phyloP scores from a whole-genome alignment of 2,113 vertebrate species.

The Cisticola juncidis region DNA sequence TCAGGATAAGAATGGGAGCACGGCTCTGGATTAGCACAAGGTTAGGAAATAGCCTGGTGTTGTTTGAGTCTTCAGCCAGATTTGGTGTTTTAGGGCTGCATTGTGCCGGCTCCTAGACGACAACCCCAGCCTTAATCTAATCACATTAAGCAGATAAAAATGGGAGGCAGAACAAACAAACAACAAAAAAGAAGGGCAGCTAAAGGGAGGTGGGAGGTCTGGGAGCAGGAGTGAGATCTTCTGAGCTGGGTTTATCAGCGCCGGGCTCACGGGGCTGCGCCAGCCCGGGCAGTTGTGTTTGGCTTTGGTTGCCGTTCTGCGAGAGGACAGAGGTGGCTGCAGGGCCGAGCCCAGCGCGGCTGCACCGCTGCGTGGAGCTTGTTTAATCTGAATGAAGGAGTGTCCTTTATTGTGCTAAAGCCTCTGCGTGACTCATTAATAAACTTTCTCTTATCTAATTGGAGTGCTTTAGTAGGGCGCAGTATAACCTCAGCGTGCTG shows the following conservation, averaged over 20 bases:
- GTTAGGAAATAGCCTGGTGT: not conserved
- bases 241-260: not conserved
- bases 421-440: conserved; percentile 60
- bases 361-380: accelerated
- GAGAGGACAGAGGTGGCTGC: not conserved
- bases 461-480: not conserved
- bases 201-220: not conserved
- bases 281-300: not conserved
- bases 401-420: not conserved
- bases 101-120: not conserved
- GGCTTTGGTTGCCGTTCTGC: accelerated
- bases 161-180: not conserved
- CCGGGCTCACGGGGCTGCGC: accelerated
- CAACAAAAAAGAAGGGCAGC: not conserved
- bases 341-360: not conserved
- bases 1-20: not conserved
- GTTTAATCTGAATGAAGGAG: conserved; percentile 19
- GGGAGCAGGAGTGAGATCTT: not conserved
- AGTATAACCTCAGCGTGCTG: not conserved
- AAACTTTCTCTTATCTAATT: conserved; percentile 54
- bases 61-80: not conserved
- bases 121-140: not conserved
- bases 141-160: not conserved
- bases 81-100: not conserved
- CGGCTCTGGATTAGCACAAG: not conserved